Base-by-base conservation (phyloP, 2,888 invertebrate genomes). In the Melanostoma mellinum region DNA sequence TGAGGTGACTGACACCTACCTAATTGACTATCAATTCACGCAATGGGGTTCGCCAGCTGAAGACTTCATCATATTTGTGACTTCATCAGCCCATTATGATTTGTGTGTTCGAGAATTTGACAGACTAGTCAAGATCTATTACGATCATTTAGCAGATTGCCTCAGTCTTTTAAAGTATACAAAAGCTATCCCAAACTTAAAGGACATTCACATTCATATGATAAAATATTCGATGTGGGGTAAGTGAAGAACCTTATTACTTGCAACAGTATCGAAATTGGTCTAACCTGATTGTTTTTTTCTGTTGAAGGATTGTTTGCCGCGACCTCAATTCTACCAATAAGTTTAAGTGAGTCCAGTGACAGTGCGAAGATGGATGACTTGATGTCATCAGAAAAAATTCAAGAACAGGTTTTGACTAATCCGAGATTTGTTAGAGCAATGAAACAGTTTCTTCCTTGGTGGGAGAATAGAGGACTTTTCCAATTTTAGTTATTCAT, bases 1-100 rank as follows among this genome's bases (percentile, higher is more conserved):
- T 0, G 88, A 88, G 5, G 86, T 90, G 10, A 89, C 88, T 50
- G 89, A 90, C 10, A 58, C 88, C 0, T 73, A 88, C 2, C 85
- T 90, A n/a, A 77, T 90, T 5, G 90, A 90, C 73, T 89, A 87
- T 53, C 90, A 90, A 85, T 38, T 85, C 4, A 85, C 78, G 20
- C 75, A 80, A 32, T 87, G 86, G 71, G 88, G 88, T 0, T 86
- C 89, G 2, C 88, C 88, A 3, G 86, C 86, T 0, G 78, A 82
- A 6, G 90, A 90, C 74, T 73, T 90, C 35, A 87, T 88, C 87
- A 88, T 88, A 53, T 69, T 90, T 8, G 89, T 90, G 46, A 76
- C 85, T n/a, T 88, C 89, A 32, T 91, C 90, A 0, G 87, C 89
- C 4, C 71, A 87, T 3, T 72, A 85, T 53, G 89, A 89, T 79